Base-by-base conservation (phyloP, 2,888 invertebrate species). In the Linnaemya tessellans region DNA sequence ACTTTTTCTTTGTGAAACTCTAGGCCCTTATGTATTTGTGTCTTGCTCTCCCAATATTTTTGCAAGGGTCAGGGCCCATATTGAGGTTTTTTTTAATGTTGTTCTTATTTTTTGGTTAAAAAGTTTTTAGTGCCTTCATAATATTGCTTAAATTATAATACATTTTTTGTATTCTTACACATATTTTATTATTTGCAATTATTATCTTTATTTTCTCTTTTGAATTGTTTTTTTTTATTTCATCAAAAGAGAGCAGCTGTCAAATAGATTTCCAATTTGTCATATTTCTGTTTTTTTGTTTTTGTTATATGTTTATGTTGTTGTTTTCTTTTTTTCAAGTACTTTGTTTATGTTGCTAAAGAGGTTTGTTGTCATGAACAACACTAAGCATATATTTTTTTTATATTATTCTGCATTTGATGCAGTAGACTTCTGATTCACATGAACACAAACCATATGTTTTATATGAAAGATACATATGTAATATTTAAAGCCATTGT, bases 201-300 rank as follows among this genome's bases (percentile, higher is more conserved):
- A 38, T 38, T 10, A 38, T 10, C 10, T 38, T 9, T 38, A 1
- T 7, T 35, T 5, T 35, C 35, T 35, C 35, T 5, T 35, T 5
- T 38, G 10, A 38, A 38, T 38, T 10, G 1, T 38, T 38, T 1
- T 38, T 38, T 5, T 51, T 54, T 4, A 11, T 18, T 54, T n/a
- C 4, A n/a, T n/a, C n/a, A n/a, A n/a, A 46, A 49, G 49, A 49
- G 49, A 49, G 49, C 49, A 46, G 46, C 46, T 49, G 49, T 49
- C 49, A 49, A 18, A 49, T 18, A 18, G 0, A 8, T 8, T 49
- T 18, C 9, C 18, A 5, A 18, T 49, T 1, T 49, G 49, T 49
- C 18, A 49, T 1, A 49, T 49, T 49, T 49, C 30, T 49, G n/a
- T n/a, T n/a, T n/a, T n/a, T n/a, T n/a, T n/a, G n/a, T n/a, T 49